Evolutionary conservation across 1,140 invertebrate genomes (phyloP).

Genomic region (Diprion similis): DNA sequence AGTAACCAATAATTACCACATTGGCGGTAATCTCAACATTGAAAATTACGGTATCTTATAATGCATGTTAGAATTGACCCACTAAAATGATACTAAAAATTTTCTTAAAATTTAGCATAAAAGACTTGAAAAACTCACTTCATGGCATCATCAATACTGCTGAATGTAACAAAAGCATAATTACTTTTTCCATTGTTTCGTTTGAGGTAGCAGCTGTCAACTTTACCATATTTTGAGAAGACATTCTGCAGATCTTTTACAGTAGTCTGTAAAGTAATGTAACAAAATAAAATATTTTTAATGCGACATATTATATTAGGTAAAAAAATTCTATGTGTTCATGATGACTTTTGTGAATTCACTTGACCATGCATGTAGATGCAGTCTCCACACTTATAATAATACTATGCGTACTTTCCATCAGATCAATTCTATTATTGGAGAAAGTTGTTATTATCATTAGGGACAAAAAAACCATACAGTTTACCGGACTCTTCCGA

Average conservation of each 20-base stretch:
- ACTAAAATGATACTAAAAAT: not conserved
- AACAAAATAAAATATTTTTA: not conserved
- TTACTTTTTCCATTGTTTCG: slow-evolving; percentile 46
- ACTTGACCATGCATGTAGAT: too few relatives aligned
- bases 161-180: slow-evolving; percentile 55
- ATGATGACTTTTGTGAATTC: too few relatives aligned
- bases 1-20: too few relatives aligned
- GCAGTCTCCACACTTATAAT: too few relatives aligned
- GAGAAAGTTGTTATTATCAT: too few relatives aligned
- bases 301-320: slow-evolving; percentile 11
- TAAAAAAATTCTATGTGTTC: not conserved
- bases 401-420: too few relatives aligned
- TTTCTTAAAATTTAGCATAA: not conserved
- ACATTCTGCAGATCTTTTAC: slow-evolving; percentile 45
- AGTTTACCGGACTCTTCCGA: too few relatives aligned
- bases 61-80: too few relatives aligned
- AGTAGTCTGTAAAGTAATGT: slow-evolving; percentile 45
- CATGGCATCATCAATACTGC: slow-evolving; percentile 36
- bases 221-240: slow-evolving; percentile 50
- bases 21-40: too few relatives aligned
- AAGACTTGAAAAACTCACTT: slow-evolving; percentile 36
- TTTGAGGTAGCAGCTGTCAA: slow-evolving; percentile 52
- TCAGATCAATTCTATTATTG: too few relatives aligned
- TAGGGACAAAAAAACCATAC: too few relatives aligned
- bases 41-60: too few relatives aligned